These are phyloP conservation scores for Stercorarius parasiticus DNA, from an alignment of 2,113 vertebrate genomes.

Conservation along the genomic window DNA sequence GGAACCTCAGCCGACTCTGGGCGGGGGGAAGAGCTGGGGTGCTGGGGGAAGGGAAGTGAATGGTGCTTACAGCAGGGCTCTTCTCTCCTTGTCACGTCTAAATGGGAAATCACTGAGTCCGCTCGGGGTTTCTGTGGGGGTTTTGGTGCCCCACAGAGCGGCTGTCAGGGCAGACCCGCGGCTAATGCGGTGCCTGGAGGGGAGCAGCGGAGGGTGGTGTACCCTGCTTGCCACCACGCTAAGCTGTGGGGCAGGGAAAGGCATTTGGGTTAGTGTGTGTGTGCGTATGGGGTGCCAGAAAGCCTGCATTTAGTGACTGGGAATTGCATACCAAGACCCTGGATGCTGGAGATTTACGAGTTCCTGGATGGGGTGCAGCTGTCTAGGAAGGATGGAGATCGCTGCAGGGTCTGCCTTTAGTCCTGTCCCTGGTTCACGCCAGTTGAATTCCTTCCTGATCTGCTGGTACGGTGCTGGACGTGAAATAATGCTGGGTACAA, in stretches of 20 bases:
- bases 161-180: not conserved
- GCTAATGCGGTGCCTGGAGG: too few relatives aligned
- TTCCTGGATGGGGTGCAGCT: not conserved
- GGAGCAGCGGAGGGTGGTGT: not conserved
- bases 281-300: not conserved
- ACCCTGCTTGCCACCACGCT: not conserved
- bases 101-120: not conserved
- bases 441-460: not conserved
- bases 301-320: not conserved
- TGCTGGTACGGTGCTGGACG: not conserved
- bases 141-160: not conserved
- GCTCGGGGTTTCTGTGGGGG: not conserved
- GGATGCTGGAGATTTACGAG: not conserved
- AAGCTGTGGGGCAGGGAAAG: not conserved
- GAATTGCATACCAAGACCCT: not conserved
- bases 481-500: not conserved
- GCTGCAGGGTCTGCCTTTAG: not conserved
- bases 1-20: not conserved
- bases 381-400: not conserved
- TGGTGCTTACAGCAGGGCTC: not conserved
- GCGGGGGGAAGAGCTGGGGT: not conserved
- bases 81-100: not conserved
- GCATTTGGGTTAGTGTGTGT: not conserved
- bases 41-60: not conserved
- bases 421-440: not conserved